Base-by-base conservation (phyloP, 2,797 vertebrate genomes). In the Enteromius thamalakanensis region DNA sequence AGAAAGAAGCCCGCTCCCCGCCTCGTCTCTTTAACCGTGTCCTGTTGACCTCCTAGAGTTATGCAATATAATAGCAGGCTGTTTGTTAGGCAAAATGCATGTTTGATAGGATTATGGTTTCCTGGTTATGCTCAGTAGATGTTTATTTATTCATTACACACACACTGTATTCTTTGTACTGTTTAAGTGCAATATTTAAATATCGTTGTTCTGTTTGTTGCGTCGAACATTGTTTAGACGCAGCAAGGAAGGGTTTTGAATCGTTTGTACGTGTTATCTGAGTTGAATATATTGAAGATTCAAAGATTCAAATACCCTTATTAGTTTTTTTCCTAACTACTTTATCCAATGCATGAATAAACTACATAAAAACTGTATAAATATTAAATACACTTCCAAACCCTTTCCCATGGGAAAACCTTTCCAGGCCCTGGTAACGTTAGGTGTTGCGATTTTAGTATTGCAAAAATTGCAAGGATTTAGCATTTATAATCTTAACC, bases 21-120 rank as follows among this genome's bases (percentile, higher is more conserved):
- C 80, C 80, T 67, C 29, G 11, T 49, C 23, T 60, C 29, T 51
- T 32, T 65, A 37, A 74, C 55, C 5, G 55, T 75, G 71, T 75
- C 45, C 60, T 67, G 80, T 32, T 82, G 80, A 82, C 80, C 80
- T 76, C 60, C 19, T 26, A 12, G 6, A 81, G 69, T 82, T 82
- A 82, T 10, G 70, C 71, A 76, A 82, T 53, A 19, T 26, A 62
- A 53, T 29, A 51, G 17, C 15, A 40, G 55, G 15, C 32, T 67
- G 45, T 74, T 72, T 49, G 55, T 51, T 74, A 8, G 26, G 11
- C 15, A 32, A 71, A 80, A 71, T 23, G 37, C 67, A 70, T 32
- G 3, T 60, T 58, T 70, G 40, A 80, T 60, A 1, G 12, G 40
- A 60, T 45, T 34, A 71, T 34, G 26, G 2, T 40, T 71, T 70